Evolutionary conservation across 2,797 vertebrate genomes (phyloP).

Genomic region (Enoplosus armatus): DNA sequence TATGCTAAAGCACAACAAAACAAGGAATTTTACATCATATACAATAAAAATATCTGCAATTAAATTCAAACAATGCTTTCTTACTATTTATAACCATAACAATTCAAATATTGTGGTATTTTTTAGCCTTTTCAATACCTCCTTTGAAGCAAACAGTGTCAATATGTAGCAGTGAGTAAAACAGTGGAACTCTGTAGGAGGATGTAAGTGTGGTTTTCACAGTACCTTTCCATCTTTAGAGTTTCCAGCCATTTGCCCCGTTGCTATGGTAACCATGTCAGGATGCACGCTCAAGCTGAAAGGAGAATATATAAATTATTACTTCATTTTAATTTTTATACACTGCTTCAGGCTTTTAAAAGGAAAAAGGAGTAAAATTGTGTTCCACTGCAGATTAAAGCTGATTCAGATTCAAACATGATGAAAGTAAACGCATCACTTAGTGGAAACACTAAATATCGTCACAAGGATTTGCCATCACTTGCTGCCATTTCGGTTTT

Average conservation of each 20-base stretch:
- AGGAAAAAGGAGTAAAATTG: not conserved
- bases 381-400: not conserved
- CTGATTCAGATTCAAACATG: not conserved
- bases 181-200: not conserved
- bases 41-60: not conserved
- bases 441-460: not conserved
- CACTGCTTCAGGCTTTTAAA: not conserved
- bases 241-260: slow-evolving; percentile 93
- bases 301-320: slow-evolving; percentile 36
- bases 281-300: slow-evolving; percentile 92
- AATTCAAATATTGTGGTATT: not conserved
- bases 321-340: not conserved
- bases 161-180: not conserved
- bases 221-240: slow-evolving; percentile 94
- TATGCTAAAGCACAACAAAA: not conserved
- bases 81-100: not conserved
- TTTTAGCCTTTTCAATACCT: not conserved
- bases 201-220: not conserved
- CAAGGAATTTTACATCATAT: not conserved
- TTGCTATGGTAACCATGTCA: slow-evolving; percentile 95
- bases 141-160: not conserved
- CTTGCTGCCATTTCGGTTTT: not conserved
- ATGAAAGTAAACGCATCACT: not conserved
- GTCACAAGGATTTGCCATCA: not conserved
- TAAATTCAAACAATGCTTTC: not conserved